A percentile compares a stretch with the other conserved stretches of the same genome.
These are phyloP conservation scores for Brachystomella parvula DNA, from an alignment of 1,140 invertebrate species.

Conservation along the genomic window DNA sequence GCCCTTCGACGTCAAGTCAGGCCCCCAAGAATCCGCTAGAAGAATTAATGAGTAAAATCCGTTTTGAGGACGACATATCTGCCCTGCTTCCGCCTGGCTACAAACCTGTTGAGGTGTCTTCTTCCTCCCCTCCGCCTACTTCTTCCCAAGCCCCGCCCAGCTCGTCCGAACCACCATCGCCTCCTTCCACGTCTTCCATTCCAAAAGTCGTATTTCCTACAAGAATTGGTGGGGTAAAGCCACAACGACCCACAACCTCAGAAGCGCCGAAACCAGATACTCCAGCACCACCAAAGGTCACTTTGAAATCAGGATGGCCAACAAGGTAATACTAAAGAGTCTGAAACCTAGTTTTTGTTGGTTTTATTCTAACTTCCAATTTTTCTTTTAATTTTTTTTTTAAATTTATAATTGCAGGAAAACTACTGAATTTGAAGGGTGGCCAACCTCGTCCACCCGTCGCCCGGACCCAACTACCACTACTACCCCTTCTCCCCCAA, in stretches of 20 bases:
- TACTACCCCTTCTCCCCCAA: conserved; percentile 39
- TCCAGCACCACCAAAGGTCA: conserved; percentile 39
- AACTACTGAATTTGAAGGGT: conserved; percentile 78
- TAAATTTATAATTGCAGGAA: conserved; percentile 49
- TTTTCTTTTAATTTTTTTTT: conserved; percentile 31
- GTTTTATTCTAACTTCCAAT: background rate
- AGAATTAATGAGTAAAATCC: conserved; percentile 48
- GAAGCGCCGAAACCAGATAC: conserved; percentile 48
- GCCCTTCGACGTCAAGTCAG: conserved; percentile 9
- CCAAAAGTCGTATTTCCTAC: conserved; percentile 64
- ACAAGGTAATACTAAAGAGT: conserved; percentile 62
- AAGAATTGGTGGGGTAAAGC: conserved; percentile 56
- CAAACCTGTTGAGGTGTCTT: conserved; percentile 47
- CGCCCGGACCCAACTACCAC: conserved; percentile 46
- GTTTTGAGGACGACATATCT: conserved; percentile 51
- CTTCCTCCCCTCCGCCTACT: conserved; percentile 41
- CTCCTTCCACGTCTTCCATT: conserved; percentile 29
- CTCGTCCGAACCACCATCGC: conserved; percentile 35
- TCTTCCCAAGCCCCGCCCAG: conserved; percentile 39
- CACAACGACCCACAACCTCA: conserved; percentile 51
- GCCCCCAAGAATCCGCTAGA: conserved; percentile 42
- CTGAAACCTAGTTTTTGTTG: conserved; percentile 11
- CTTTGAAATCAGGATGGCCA: conserved; percentile 64
- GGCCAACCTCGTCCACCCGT: conserved; percentile 74
- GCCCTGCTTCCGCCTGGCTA: conserved; percentile 54